phyloP scores from a whole-genome alignment of 2,113 vertebrate species.

The Lophotis ruficrista region DNA sequence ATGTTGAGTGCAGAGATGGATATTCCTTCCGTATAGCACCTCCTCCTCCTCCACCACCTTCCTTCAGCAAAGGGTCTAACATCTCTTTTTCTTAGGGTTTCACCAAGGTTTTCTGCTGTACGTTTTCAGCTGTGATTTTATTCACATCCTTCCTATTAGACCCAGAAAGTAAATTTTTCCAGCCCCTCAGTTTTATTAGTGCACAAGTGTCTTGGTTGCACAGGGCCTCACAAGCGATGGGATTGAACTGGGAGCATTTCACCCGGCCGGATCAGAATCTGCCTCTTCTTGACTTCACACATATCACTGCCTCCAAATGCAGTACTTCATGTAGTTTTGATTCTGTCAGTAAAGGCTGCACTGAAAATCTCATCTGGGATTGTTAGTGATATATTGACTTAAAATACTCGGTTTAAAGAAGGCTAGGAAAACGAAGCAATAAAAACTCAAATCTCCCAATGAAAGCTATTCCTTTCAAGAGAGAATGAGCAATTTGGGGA shows the following conservation, averaged over 20 bases:
- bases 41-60: background rate
- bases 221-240: background rate
- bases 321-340: slow-evolving; percentile 27
- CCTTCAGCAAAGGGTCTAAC: background rate
- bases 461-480: background rate
- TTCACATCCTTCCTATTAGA: background rate
- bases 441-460: background rate
- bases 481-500: background rate
- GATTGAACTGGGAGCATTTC: background rate
- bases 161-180: background rate
- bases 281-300: background rate
- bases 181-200: background rate
- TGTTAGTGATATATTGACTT: slow-evolving; percentile 5
- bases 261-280: background rate
- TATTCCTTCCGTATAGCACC: background rate
- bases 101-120: background rate
- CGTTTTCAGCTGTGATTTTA: background rate
- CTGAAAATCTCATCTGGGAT: slow-evolving; percentile 32
- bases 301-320: background rate
- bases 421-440: slow-evolving; percentile 1
- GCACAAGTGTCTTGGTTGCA: background rate
- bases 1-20: background rate
- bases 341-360: slow-evolving; percentile 7
- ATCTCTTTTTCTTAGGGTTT: background rate
- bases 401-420: background rate